A percentile compares a stretch with the other conserved stretches of the same genome.
phyloP scores from a whole-genome alignment of 2,797 vertebrate genomes.

The Allobates femoralis region DNA sequence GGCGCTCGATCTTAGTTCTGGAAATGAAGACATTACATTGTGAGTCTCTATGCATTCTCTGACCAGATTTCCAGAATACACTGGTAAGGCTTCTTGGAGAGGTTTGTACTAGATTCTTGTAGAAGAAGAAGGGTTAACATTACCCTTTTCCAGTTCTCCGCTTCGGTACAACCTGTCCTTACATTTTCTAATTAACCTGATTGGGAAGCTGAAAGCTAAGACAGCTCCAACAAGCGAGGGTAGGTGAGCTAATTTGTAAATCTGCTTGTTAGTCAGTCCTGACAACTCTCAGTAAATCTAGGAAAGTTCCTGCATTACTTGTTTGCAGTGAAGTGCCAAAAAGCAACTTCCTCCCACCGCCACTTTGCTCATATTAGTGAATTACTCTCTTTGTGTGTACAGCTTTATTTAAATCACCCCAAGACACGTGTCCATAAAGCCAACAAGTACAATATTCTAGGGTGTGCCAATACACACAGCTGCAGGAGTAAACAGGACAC shows the following conservation, averaged over 20 bases:
- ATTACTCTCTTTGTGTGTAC: conserved; percentile 38
- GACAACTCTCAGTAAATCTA: conserved; percentile 14
- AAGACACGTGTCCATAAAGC: conserved; percentile 27
- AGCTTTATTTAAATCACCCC: conserved; percentile 30
- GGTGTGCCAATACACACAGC: conserved; percentile 40
- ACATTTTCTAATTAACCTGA: neutral
- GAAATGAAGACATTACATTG: neutral
- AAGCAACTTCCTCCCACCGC: neutral
- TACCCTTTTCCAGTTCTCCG: neutral
- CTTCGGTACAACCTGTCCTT: neutral
- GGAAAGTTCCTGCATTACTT: neutral
- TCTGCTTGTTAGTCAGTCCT: conserved; percentile 9
- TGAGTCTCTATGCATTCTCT: neutral
- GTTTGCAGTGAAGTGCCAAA: conserved; percentile 8
- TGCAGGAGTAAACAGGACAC: conserved; percentile 19
- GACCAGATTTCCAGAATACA: neutral
- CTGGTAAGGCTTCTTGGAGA: no score
- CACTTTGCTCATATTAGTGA: conserved; percentile 25
- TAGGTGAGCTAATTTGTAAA: neutral
- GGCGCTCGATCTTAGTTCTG: neutral
- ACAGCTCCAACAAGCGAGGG: neutral
- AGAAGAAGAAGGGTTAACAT: neutral
- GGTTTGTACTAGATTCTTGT: neutral
- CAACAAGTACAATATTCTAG: conserved; percentile 12
- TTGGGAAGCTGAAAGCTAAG: neutral